Evolutionary conservation across 2,888 invertebrate genomes (phyloP), one percentile per base, ranked within the genome.

Genomic region (Alcis repandata): DNA sequence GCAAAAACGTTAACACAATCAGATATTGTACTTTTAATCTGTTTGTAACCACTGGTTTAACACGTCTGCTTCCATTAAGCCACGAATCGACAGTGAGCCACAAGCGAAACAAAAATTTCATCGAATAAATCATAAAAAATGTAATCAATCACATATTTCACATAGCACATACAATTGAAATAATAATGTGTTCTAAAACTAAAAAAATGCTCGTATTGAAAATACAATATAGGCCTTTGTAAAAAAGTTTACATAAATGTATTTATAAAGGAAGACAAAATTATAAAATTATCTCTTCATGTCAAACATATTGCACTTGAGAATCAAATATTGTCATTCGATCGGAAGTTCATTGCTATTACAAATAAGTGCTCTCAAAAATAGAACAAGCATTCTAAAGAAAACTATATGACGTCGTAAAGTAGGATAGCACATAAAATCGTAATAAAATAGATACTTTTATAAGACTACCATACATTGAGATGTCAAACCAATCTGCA

Each of bases 161-260:
- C 69, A 76, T 77, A 77, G 70, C 61, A 69, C 67, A 76, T 77
- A 75, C 67, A 65, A 13, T 45, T 33, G 72, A 77, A 67, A 77
- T 74, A 73, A 78, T 62, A 49, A 59, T 33, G 32, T 33, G 17
- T 61, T 63, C 79, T 81, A 83, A 70, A 71, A 82, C 80, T 76
- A 80, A 84, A 72, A 81, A 86, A 86, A 85, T 85, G 84, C 84
- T 81, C 77, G 52, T 27, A 79, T 79, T 81, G 75, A 78, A 80
- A 74, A 74, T 78, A 78, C 73, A 79, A 41, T 62, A 77, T 84
- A 85, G 86, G 86, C 86, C 85, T 73, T 82, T 79, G 80, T 78
- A 78, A 80, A 79, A 73, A 71, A 68, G 17, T 9, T 76, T 83
- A 82, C 74, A 79, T 77, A 78, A 79, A 79, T 77, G 59, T 67